Base-by-base conservation (phyloP, 23 tunicate species). In the Botrylloides violaceus region DNA sequence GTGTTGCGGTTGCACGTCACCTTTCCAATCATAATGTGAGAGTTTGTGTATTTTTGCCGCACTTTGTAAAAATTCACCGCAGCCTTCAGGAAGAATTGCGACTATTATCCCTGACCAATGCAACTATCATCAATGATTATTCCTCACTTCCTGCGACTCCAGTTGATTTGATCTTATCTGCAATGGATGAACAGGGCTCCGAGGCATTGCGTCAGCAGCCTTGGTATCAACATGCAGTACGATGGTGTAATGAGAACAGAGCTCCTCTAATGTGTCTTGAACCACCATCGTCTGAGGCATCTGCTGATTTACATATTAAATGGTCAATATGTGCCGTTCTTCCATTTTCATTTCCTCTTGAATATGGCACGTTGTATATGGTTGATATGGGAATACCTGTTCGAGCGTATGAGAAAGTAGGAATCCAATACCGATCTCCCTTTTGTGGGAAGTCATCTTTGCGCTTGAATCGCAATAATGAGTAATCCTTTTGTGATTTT, bases 1-100 rank as follows among this genome's bases (percentile, higher is more conserved):
- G 84, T 22, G 68, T 85, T 66, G 93, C 93, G 28, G 79, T 84
- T 19, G 93, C 84, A 6, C 68, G 93, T 36, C 93, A 85, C 58
- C 71, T 85, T n/a, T 78, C 93, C 26, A 85, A 73, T 32, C 93
- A 85, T 23, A 85, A 85, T 66, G 73, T 85, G 28, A 73, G 79
- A 49, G 93, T 85, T 66, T 66, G 75, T 29, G 93, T 85, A 1
- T 85, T 85, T 58, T 33, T 85, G 61, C 80, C 76, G 2, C 75
- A 85, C 66, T 73, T 85, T 85, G 93, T 85, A 3, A 79, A 85
- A 80, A 79, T 85, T 59, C 68, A 79, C 30, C 84, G 65, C 32
- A 60, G 34, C 30, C 61, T 85, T 3, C 93, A 85, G 63, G 93
- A 85, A 27, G 93, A 85, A 60, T 36, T 85, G 34, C 79, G 81